phyloP scores from a whole-genome alignment of 2,113 vertebrate species.

The Gopherus evgoodei region DNA sequence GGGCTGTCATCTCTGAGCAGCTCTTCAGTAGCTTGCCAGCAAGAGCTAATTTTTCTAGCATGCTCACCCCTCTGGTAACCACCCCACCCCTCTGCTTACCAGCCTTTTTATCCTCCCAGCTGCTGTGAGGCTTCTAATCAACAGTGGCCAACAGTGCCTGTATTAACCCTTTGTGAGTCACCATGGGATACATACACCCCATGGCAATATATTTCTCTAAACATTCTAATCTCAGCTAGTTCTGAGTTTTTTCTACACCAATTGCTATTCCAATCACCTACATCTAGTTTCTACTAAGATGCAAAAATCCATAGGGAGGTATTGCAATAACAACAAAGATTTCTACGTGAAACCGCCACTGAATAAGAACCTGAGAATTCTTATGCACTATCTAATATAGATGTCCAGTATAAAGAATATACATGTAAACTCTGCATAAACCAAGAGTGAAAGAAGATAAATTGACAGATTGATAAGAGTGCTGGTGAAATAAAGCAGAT shows the following conservation, averaged over 20 bases:
- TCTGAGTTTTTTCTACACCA: neutral
- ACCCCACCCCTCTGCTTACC: neutral
- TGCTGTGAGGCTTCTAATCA: neutral
- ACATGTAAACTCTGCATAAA: neutral
- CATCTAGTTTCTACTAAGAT: neutral
- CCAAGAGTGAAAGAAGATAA: slow-evolving; percentile 18
- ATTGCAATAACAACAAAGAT: neutral
- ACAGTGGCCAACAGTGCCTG: neutral
- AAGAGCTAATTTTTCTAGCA: neutral
- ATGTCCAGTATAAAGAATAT: neutral
- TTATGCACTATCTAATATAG: neutral
- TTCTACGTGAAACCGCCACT: neutral
- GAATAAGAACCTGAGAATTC: slow-evolving; percentile 11
- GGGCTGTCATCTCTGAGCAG: neutral
- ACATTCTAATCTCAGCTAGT: neutral
- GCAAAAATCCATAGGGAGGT: neutral
- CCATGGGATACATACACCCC: neutral
- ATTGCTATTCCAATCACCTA: neutral
- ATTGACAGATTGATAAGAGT: slow-evolving; percentile 13
- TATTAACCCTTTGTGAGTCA: neutral
- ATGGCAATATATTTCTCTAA: neutral
- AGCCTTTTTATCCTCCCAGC: neutral
- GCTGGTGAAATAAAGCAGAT: slow-evolving; percentile 21
- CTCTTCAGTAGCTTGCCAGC: neutral
- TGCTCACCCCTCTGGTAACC: neutral